Evolutionary conservation across 2,113 vertebrate species (phyloP).

Genomic region (rabbit (Oryctolagus cuniculus)): DNA sequence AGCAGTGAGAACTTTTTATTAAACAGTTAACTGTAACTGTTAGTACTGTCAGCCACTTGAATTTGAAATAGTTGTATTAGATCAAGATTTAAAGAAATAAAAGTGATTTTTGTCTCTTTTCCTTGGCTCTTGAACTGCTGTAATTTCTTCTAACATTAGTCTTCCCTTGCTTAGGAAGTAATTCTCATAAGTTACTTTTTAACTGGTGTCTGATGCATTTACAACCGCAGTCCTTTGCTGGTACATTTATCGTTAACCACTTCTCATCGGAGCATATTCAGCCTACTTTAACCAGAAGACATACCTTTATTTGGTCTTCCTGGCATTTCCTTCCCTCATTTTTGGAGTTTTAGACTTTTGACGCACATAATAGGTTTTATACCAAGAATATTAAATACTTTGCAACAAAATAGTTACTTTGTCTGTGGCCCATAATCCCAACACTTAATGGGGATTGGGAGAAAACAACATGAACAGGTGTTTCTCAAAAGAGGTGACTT

Average conservation of each 20-base stretch:
- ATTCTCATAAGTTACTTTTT: not conserved
- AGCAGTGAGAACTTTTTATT: not conserved
- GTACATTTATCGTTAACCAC: not conserved
- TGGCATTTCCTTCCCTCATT: not conserved
- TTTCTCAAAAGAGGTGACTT: conserved; percentile 6
- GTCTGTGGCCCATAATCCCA: not conserved
- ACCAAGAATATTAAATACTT: conserved; percentile 38
- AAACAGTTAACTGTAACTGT: not conserved
- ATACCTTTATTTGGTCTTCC: conserved; percentile 25
- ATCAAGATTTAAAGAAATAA: conserved; percentile 37
- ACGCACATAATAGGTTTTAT: not conserved
- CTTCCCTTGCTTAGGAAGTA: not conserved
- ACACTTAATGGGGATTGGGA: not conserved
- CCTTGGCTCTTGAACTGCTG: not conserved
- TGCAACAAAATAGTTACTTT: not conserved
- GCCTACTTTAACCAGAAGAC: not conserved
- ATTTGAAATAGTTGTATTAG: conserved; percentile 41
- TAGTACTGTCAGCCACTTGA: conserved; percentile 14
- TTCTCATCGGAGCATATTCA: not conserved
- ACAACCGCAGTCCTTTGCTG: not conserved
- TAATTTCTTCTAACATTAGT: not conserved
- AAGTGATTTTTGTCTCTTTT: conserved; percentile 2
- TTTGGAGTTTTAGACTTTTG: conserved; percentile 25
- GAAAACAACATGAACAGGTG: not conserved
- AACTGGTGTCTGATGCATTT: not conserved